A percentile compares a stretch with the other conserved stretches of the same genome.
Evolutionary conservation across 2,888 invertebrate genomes (phyloP).

Genomic region (Lissocephala sabroskyi): DNA sequence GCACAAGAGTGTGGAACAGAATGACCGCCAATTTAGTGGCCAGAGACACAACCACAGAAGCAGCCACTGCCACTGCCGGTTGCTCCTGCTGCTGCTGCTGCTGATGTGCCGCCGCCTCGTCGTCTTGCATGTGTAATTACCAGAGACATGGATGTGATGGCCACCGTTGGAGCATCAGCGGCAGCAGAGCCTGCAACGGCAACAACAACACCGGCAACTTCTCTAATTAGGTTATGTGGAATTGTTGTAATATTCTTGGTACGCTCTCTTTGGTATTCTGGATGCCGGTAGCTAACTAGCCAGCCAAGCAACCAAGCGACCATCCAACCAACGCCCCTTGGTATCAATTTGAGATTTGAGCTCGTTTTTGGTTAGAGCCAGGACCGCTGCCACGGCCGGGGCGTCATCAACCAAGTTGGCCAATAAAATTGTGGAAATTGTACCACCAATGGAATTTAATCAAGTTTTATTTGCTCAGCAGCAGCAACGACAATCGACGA

Average conservation of each 20-base stretch:
- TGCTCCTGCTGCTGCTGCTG: no score
- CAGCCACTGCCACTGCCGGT: not conserved
- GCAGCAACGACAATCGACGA: no score
- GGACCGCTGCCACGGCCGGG: not conserved
- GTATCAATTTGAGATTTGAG: no score
- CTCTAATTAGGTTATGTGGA: constrained; percentile 65
- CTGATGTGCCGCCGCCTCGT: no score
- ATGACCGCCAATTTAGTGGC: not conserved
- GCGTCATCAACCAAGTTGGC: constrained; percentile 12
- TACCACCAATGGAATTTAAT: constrained; percentile 59
- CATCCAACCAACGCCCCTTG: no score
- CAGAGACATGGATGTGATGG: no score
- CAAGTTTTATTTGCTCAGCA: constrained; percentile 55
- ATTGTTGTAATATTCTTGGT: constrained; percentile 46
- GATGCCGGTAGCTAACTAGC: not conserved
- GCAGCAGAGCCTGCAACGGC: not conserved
- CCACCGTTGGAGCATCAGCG: no score
- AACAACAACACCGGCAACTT: constrained; percentile 14
- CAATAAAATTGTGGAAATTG: constrained; percentile 32
- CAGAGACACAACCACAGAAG: not conserved
- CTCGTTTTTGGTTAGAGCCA: constrained; percentile 21
- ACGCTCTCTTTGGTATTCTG: not conserved
- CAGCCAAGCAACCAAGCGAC: no score
- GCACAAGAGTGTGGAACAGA: no score
- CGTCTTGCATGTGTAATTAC: no score